phyloP scores from a whole-genome alignment of 2,888 invertebrate genomes.

The Phorcus lineatus region DNA sequence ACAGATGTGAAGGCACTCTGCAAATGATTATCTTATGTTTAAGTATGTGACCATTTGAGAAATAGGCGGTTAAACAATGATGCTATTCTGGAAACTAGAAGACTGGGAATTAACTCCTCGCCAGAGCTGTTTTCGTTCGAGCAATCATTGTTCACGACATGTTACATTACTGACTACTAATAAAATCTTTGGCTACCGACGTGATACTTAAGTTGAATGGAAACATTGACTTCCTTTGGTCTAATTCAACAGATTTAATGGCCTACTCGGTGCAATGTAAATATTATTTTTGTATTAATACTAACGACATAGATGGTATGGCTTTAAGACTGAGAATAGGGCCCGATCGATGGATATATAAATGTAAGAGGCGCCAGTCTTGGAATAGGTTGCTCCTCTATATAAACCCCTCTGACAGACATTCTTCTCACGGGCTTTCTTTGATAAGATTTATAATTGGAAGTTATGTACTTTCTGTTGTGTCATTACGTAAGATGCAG shows the following conservation, averaged over 20 bases:
- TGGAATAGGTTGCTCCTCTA: too few relatives aligned
- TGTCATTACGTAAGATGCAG: too few relatives aligned
- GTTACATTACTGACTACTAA: not conserved
- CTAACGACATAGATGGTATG: not conserved
- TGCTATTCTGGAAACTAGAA: too few relatives aligned
- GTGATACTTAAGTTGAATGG: not conserved
- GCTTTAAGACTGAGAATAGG: not conserved
- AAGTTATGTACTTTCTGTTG: too few relatives aligned
- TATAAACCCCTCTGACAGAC: too few relatives aligned
- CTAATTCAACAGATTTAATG: not conserved
- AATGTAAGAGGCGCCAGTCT: too few relatives aligned
- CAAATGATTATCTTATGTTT: not conserved
- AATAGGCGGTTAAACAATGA: not conserved
- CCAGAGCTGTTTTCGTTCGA: not conserved
- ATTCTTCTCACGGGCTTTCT: too few relatives aligned
- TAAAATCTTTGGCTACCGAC: not conserved
- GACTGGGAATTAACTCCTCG: not conserved
- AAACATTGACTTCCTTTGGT: not conserved
- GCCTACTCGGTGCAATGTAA: not conserved
- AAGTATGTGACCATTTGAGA: not conserved
- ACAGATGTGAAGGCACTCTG: not conserved
- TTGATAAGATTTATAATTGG: too few relatives aligned
- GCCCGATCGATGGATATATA: not conserved
- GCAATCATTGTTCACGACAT: slow-evolving; percentile 6
- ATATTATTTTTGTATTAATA: slow-evolving; percentile 14